Percentiles rank a stretch among this genome's conserved stretches.
phyloP scores from a whole-genome alignment of 1,140 invertebrate species.

The Drosophila nebulosa region DNA sequence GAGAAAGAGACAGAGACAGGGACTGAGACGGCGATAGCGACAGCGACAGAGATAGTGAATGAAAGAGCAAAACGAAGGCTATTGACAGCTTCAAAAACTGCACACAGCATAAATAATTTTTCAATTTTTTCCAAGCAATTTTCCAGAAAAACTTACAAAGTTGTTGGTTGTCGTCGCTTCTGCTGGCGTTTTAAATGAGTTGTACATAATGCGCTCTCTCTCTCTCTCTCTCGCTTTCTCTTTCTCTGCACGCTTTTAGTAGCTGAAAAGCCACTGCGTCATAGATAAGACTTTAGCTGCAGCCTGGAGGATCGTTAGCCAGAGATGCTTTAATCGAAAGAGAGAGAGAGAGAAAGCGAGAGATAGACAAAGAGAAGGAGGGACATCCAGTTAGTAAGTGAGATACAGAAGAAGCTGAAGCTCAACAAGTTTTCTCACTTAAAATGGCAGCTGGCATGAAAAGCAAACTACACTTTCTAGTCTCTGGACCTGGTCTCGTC shows the following conservation, averaged over 20 bases:
- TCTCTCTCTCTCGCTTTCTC: no score
- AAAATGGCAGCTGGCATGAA: constrained; percentile 37
- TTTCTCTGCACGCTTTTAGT: background rate
- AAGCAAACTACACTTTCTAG: background rate
- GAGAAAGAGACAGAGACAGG: background rate
- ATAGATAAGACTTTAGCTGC: constrained; percentile 29
- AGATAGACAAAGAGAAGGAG: background rate
- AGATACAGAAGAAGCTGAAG: constrained; percentile 7
- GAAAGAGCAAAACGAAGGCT: constrained; percentile 16
- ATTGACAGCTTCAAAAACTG: constrained; percentile 66
- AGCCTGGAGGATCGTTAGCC: constrained; percentile 4
- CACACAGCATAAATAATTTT: constrained; percentile 76
- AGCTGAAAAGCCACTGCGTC: background rate
- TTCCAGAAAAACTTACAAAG: constrained; percentile 70
- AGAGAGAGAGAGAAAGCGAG: background rate
- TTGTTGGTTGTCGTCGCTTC: constrained; percentile 40
- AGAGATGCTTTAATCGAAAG: background rate
- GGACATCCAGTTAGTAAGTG: background rate
- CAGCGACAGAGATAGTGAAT: constrained; percentile 8
- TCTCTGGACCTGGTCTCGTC: no score
- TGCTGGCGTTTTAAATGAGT: constrained; percentile 67
- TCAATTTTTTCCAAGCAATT: constrained; percentile 75
- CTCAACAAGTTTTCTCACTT: constrained; percentile 75
- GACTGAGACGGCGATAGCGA: background rate
- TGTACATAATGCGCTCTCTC: constrained; percentile 41